Base-by-base conservation (phyloP, 2,797 vertebrate species). In the Sardinella longiceps region DNA sequence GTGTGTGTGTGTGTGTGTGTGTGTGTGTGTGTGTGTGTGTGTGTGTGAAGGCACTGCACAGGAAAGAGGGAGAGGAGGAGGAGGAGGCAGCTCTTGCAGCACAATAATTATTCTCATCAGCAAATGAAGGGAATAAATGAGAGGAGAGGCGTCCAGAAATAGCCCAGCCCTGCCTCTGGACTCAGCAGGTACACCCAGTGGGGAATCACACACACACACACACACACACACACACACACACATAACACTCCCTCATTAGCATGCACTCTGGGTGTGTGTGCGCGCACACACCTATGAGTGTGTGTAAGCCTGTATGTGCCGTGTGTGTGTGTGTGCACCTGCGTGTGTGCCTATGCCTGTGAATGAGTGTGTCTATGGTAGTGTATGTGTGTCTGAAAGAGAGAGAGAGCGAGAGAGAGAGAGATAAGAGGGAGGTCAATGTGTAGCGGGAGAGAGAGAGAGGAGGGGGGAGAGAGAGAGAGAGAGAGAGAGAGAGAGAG, bases 111-210 rank as follows among this genome's bases (percentile, higher is more conserved):
- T 95, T 95, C 95, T 96, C 94, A 95, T 95, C 95, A 93, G 91
- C 94, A 94, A 96, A 95, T 96, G 95, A 95, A 93, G 94, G 93
- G 94, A 94, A 95, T 95, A 95, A 95, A 96, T 96, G 94, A 95
- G 95, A 95, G 95, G 92, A 94, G 93, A 7, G 43, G 87, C 90
- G 93, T 95, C 94, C 94, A 94, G 94, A 96, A 95, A 96, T 96
- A 96, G 94, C 92, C 70, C 92, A 92, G 91, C 85, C 91, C 91
- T 91, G 91, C 93, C 94, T 95, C 95, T 95, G 93, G 94, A 94
- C 92, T 89, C 91, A 91, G 92, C 95, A 95, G 95, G 95, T 95
- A 94, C 91, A 92, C 93, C 94, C 93, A 83, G 91, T 89, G 91
- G 93, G 90, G 88, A 88, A 87, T 86, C 82, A 33, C 89, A 89